A percentile compares a stretch with the other conserved stretches of the same genome.
phyloP scores from a whole-genome alignment of 1,140 invertebrate species.

The Meloidogyne hapla region DNA sequence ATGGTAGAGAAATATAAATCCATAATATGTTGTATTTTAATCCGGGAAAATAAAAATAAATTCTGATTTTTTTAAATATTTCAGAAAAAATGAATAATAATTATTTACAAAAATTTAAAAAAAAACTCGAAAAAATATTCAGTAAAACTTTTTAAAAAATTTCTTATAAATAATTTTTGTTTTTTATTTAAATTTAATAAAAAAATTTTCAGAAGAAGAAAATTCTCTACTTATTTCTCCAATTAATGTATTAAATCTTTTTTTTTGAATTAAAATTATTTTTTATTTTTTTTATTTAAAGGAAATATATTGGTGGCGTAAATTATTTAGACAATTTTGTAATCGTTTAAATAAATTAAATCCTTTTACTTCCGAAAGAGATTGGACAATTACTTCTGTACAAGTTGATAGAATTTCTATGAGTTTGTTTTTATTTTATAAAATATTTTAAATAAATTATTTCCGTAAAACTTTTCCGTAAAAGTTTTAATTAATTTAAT shows the following conservation, averaged over 20 bases:
- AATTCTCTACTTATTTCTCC: constrained; percentile 15
- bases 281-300: neutral
- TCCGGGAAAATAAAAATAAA: no score
- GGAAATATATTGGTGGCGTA: neutral
- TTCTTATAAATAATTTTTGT: no score
- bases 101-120: no score
- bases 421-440: constrained; percentile 11
- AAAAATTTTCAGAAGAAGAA: constrained; percentile 32
- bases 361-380: constrained; percentile 50
- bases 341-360: constrained; percentile 16
- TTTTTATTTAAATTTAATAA: no score
- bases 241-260: neutral
- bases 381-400: constrained; percentile 62
- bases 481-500: constrained; percentile 1
- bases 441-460: neutral
- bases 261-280: constrained; percentile 7
- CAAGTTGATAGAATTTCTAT: constrained; percentile 46
- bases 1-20: no score
- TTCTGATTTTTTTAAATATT: no score
- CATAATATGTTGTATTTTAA: no score
- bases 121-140: no score
- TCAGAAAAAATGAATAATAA: no score
- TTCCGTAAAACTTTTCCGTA: neutral
- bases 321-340: constrained; percentile 16
- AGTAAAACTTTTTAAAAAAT: no score